Percentiles rank a stretch among this genome's conserved stretches.
These are phyloP conservation scores for Elephas maximus DNA, from an alignment of 2,113 vertebrate species.

Conservation along the genomic window DNA sequence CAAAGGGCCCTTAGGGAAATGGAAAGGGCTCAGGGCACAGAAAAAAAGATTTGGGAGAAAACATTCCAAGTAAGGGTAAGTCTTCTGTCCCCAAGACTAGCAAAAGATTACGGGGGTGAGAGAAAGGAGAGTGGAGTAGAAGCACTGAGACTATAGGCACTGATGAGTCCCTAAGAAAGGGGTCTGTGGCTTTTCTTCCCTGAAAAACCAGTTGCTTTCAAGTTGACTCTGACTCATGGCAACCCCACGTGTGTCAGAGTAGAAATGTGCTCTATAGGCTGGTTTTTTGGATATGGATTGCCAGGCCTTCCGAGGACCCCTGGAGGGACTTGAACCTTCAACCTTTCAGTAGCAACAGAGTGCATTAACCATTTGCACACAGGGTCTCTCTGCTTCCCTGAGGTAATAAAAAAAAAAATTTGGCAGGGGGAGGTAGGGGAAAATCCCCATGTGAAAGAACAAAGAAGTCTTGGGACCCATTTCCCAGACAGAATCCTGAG, in stretches of 20 bases:
- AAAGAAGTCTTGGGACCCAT: background rate
- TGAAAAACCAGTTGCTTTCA: background rate
- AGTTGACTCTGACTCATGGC: background rate
- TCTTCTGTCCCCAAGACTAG: background rate
- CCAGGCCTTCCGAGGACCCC: too few species aligned
- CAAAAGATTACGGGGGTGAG: background rate
- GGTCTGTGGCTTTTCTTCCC: background rate
- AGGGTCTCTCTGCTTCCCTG: background rate
- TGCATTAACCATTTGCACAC: too few species aligned
- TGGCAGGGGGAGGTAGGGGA: too few species aligned
- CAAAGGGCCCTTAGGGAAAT: background rate
- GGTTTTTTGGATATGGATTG: too few species aligned
- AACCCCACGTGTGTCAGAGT: too few species aligned
- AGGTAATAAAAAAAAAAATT: too few species aligned
- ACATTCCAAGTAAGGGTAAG: background rate
- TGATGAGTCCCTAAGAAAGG: background rate
- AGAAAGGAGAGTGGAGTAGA: background rate
- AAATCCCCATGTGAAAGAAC: background rate
- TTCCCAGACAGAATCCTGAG: background rate
- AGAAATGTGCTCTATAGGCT: too few species aligned
- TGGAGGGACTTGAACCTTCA: too few species aligned
- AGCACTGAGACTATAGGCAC: accelerated
- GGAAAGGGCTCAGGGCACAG: background rate
- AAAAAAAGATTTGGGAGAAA: background rate
- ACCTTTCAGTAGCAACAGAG: too few species aligned